These are phyloP conservation scores for Delphinus delphis DNA, from an alignment of 2,113 vertebrate species.

Conservation along the genomic window DNA sequence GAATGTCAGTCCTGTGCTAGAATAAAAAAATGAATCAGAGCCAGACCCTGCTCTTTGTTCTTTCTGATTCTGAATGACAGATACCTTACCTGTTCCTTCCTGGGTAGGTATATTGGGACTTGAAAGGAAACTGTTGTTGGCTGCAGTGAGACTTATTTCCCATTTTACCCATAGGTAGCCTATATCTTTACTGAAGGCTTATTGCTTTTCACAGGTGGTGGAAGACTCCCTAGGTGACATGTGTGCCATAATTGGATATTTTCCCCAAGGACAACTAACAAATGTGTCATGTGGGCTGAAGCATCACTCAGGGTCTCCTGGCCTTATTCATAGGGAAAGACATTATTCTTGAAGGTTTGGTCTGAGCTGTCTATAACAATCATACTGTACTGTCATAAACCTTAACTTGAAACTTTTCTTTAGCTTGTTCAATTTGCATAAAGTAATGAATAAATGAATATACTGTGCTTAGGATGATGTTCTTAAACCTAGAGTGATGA, in stretches of 20 bases:
- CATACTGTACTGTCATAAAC: background rate
- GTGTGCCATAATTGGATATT: conserved; percentile 53
- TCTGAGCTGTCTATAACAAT: background rate
- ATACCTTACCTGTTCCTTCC: background rate
- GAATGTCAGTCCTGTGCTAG: background rate
- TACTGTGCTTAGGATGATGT: background rate
- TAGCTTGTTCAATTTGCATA: conserved; percentile 19
- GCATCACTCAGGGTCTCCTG: background rate
- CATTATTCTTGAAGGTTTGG: background rate
- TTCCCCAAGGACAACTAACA: background rate
- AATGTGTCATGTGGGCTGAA: background rate
- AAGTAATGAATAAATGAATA: background rate
- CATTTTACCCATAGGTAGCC: conserved; percentile 16
- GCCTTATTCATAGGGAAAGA: background rate
- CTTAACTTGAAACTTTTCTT: conserved; percentile 9
- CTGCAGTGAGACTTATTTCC: background rate
- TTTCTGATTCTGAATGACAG: conserved; percentile 8
- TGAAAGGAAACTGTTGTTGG: conserved; percentile 11
- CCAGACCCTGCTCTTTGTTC: background rate
- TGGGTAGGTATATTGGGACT: background rate
- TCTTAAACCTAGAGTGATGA: background rate
- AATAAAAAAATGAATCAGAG: conserved; percentile 18
- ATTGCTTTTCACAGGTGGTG: conserved; percentile 17
- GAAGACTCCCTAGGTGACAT: conserved; percentile 23
- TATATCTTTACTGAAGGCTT: conserved; percentile 29